Percentiles rank a stretch among this genome's conserved stretches.
Conservation (phyloP, 1,140 invertebrate species). For the Drosophila rhopaloa region DNA sequence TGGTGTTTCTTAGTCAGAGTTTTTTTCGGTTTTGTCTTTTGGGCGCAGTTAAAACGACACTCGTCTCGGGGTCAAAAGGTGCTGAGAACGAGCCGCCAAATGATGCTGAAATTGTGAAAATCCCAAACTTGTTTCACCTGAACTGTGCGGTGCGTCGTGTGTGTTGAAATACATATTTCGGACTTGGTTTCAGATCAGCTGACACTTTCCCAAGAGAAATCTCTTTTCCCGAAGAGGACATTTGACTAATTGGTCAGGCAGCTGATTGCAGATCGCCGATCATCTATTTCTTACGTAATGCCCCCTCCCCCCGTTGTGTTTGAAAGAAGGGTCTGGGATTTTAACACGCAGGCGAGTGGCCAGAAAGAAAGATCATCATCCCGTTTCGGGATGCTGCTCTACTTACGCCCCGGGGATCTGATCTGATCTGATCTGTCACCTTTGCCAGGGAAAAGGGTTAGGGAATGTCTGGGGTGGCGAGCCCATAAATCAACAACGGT, state of each 20-base stretch:
- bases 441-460: constrained; percentile 6
- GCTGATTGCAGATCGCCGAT: constrained; percentile 11
- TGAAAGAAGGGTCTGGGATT: constrained; percentile 11
- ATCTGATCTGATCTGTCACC: constrained; percentile 32
- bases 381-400: constrained; percentile 47
- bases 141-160: background rate
- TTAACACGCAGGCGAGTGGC: constrained; percentile 62
- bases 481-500: constrained; percentile 67
- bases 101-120: constrained; percentile 73
- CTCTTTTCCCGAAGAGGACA: constrained; percentile 1
- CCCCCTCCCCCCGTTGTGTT: no score
- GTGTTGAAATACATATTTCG: background rate
- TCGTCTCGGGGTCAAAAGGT: constrained; percentile 65
- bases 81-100: constrained; percentile 70
- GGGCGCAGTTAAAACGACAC: constrained; percentile 68
- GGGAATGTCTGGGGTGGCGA: constrained; percentile 33
- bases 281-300: background rate
- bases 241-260: constrained; percentile 43
- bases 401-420: constrained; percentile 43
- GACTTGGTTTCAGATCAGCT: background rate
- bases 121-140: constrained; percentile 43
- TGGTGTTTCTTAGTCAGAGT: constrained; percentile 6
- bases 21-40: constrained; percentile 22
- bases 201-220: constrained; percentile 21
- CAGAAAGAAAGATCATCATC: constrained; percentile 16